phyloP scores from a whole-genome alignment of 2,888 invertebrate species.

The Thereva nobilitata region DNA sequence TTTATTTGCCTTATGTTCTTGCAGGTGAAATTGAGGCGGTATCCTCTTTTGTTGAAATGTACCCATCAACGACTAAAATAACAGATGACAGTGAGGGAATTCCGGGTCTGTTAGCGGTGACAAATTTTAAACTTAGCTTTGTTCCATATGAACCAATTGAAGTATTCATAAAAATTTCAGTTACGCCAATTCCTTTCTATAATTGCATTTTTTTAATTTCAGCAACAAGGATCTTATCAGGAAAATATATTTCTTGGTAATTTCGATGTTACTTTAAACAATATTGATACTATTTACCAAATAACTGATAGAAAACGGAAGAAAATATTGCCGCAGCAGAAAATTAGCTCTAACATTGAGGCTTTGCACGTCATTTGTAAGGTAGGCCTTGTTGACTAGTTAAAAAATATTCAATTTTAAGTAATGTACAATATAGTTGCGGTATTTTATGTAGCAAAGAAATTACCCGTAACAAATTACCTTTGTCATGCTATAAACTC shows the following conservation, averaged over 20 bases:
- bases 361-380: conserved; percentile 57
- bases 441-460: no score
- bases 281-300: conserved; percentile 57
- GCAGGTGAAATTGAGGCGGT: conserved; percentile 80
- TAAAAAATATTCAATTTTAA: no score
- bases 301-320: conserved; percentile 52
- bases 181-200: background rate
- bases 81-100: conserved; percentile 71
- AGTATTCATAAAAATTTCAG: conserved; percentile 11
- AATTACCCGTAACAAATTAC: no score
- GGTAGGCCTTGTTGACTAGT: conserved; percentile 38
- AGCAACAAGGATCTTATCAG: conserved; percentile 49
- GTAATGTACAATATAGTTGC: no score
- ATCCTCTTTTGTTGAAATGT: conserved; percentile 84
- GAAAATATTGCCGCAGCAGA: conserved; percentile 53
- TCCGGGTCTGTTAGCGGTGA: conserved; percentile 83
- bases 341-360: conserved; percentile 55
- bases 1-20: conserved; percentile 9
- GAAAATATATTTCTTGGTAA: conserved; percentile 54
- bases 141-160: conserved; percentile 63
- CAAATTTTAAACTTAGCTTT: conserved; percentile 91
- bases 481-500: no score
- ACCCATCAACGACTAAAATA: conserved; percentile 65
- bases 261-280: conserved; percentile 56
- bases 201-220: conserved; percentile 11